Evolutionary conservation across 2,113 vertebrate species (phyloP).

Genomic region (Rattus rattus): DNA sequence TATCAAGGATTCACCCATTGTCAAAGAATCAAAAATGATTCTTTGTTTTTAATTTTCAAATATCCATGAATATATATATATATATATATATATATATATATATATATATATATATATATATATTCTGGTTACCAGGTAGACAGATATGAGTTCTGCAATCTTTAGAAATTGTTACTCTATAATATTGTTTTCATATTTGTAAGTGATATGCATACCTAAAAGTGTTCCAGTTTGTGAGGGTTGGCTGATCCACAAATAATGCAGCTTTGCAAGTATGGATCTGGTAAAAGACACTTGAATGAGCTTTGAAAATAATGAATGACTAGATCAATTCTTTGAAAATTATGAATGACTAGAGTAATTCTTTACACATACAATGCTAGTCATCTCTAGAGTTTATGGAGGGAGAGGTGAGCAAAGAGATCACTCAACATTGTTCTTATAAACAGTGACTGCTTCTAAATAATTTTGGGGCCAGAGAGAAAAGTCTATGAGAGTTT

Average conservation of each 20-base stretch:
- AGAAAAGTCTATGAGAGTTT: not conserved
- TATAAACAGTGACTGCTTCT: not conserved
- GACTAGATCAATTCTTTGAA: not conserved
- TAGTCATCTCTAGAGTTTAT: not conserved
- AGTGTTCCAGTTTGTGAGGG: fast-evolving
- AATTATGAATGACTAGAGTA: too few species aligned
- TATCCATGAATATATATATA: not conserved
- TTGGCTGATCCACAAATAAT: not conserved
- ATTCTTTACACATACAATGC: not conserved
- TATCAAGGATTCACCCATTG: not conserved
- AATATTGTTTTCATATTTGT: not conserved
- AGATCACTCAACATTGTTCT: not conserved
- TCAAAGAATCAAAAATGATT: not conserved
- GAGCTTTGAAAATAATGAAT: not conserved
- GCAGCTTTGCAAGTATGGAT: not conserved
- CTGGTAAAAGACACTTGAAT: not conserved
- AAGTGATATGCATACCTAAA: not conserved
- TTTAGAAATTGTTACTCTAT: not conserved
- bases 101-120: not conserved
- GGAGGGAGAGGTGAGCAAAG: not conserved
- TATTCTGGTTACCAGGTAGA: not conserved
- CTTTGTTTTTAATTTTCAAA: not conserved
- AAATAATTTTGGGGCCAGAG: not conserved
- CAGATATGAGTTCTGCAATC: not conserved
- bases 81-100: too few species aligned